These are phyloP conservation scores for Parasteatoda tepidariorum DNA, from an alignment of 1,140 invertebrate species.

Conservation along the genomic window DNA sequence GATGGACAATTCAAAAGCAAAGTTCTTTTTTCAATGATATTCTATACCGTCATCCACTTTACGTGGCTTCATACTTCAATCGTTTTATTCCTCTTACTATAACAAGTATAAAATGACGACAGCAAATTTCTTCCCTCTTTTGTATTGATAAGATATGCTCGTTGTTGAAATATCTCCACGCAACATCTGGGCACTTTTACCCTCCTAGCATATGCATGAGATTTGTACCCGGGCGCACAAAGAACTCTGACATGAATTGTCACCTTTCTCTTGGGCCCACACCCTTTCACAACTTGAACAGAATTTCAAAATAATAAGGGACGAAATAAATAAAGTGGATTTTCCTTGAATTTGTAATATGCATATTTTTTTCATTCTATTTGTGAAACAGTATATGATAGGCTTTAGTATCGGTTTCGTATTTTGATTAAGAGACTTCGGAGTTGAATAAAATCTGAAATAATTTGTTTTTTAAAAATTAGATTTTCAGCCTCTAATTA, in stretches of 20 bases:
- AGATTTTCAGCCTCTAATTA: too few relatives aligned
- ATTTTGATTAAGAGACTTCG: too few relatives aligned
- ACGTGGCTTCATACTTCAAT: background rate
- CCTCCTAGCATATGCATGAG: conserved; percentile 41
- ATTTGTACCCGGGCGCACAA: conserved; percentile 5
- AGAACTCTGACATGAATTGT: conserved; percentile 2
- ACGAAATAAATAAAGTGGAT: too few relatives aligned
- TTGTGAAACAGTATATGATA: too few relatives aligned
- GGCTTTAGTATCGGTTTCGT: too few relatives aligned
- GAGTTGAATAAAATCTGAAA: too few relatives aligned
- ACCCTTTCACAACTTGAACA: too few relatives aligned
- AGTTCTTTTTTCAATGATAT: background rate
- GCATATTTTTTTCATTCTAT: too few relatives aligned
- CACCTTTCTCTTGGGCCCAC: background rate
- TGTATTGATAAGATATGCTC: conserved; percentile 5
- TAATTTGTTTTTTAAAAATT: too few relatives aligned
- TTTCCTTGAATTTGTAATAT: too few relatives aligned
- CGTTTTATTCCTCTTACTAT: background rate
- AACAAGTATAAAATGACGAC: conserved; percentile 11
- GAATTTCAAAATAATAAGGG: too few relatives aligned
- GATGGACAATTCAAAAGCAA: conserved; percentile 30
- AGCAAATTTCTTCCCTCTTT: background rate
- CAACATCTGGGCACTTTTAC: conserved; percentile 14
- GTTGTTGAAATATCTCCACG: conserved; percentile 7
- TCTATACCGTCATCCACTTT: background rate